A percentile compares a stretch with the other conserved stretches of the same genome.
Evolutionary conservation across 1,140 invertebrate genomes (phyloP).

Genomic region (Pseudomyrmex pallidus): DNA sequence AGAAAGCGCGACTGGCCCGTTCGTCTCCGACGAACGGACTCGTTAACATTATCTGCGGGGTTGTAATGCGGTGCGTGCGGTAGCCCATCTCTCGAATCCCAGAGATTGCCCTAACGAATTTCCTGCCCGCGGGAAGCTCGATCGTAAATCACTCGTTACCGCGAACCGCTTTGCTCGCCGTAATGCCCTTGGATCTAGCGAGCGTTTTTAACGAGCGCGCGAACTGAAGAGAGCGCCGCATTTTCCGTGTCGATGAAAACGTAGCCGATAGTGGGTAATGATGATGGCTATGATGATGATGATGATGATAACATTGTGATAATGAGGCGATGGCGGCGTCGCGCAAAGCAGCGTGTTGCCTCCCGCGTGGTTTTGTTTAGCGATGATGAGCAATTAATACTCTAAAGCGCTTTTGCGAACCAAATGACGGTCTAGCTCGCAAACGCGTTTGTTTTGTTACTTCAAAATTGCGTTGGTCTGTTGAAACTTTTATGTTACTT

Average conservation of each 20-base stretch:
- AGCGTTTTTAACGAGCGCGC: constrained; percentile 71
- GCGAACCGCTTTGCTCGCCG: constrained; percentile 57
- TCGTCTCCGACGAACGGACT: constrained; percentile 68
- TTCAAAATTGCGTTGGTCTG: background rate
- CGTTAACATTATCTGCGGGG: constrained; percentile 75
- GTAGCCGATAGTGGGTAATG: background rate
- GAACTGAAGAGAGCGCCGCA: constrained; percentile 2
- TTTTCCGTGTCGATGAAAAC: constrained; percentile 63
- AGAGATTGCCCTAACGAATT: constrained; percentile 77
- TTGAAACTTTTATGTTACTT: background rate
- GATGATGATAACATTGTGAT: constrained; percentile 3
- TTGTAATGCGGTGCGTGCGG: constrained; percentile 70
- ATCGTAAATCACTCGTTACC: constrained; percentile 75
- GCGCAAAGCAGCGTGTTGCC: background rate
- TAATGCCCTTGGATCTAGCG: constrained; percentile 66
- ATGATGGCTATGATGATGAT: constrained; percentile 25
- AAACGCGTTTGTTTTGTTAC: background rate
- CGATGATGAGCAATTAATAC: constrained; percentile 22
- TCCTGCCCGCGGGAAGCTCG: constrained; percentile 74
- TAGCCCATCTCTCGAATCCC: constrained; percentile 75
- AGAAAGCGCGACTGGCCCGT: constrained; percentile 22
- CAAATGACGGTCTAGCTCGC: background rate
- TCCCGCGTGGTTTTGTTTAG: background rate
- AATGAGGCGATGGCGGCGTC: background rate
- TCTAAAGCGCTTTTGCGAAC: background rate